A percentile compares a stretch with the other conserved stretches of the same genome.
phyloP scores from a whole-genome alignment of 2,797 vertebrate genomes.

The Bradypodion pumilum region DNA sequence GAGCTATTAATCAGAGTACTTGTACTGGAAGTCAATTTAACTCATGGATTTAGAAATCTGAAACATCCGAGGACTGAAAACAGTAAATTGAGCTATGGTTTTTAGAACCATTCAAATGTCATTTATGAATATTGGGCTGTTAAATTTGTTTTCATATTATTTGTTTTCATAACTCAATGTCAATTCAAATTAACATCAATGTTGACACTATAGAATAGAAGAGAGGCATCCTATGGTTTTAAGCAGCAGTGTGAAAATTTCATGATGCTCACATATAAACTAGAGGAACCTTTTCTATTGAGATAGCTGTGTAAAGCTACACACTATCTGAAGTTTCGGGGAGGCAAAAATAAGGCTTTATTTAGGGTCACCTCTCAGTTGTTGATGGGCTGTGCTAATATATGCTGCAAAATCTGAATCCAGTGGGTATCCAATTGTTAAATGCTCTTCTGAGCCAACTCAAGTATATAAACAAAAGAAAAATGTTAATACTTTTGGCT shows the following conservation, averaged over 20 bases:
- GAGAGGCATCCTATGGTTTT: neutral
- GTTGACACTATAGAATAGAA: constrained; percentile 41
- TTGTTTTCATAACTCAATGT: constrained; percentile 26
- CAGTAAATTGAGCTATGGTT: constrained; percentile 34
- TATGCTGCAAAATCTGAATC: neutral
- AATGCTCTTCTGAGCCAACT: neutral
- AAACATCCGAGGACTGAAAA: constrained; percentile 46
- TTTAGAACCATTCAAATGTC: constrained; percentile 48
- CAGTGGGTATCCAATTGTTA: neutral
- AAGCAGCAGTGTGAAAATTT: neutral
- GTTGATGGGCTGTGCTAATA: neutral
- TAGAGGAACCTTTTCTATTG: neutral
- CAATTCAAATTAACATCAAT: constrained; percentile 34
- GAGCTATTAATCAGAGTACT: constrained; percentile 66
- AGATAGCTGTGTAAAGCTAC: too few species aligned
- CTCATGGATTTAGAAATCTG: constrained; percentile 44
- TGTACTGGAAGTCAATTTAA: constrained; percentile 59
- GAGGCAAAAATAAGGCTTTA: neutral
- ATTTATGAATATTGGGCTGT: constrained; percentile 30
- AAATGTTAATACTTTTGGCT: neutral
- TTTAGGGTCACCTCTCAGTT: neutral
- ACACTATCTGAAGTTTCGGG: neutral
- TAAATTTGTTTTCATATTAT: constrained; percentile 43
- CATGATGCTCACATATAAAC: neutral
- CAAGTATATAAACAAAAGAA: neutral